Evolutionary conservation across 2,113 vertebrate species (phyloP).

Genomic region (Electrona antarctica): DNA sequence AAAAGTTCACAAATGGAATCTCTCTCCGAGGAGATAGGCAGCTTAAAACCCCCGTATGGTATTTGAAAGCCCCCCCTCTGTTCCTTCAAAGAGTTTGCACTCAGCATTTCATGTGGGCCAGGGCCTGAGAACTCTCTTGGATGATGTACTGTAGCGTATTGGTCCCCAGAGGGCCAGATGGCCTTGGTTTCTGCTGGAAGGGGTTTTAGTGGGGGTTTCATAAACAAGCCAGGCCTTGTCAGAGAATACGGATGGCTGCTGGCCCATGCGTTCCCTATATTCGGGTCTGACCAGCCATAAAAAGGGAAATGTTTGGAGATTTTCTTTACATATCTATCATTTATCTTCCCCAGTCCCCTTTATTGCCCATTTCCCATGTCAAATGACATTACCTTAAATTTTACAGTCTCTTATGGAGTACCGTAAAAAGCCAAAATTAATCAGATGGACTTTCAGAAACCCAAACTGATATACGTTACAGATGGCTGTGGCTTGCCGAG

Average conservation of each 20-base stretch:
- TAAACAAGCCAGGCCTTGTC: slow-evolving; percentile 65
- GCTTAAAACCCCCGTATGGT: slow-evolving; percentile 36
- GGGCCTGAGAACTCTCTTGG: slow-evolving; percentile 54
- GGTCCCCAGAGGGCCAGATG: slow-evolving; percentile 47
- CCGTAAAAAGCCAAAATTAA: slow-evolving; percentile 65
- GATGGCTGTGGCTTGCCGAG: slow-evolving; percentile 61
- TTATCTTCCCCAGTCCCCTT: slow-evolving; percentile 55
- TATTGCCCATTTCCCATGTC: slow-evolving; percentile 70
- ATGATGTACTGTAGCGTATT: slow-evolving; percentile 59
- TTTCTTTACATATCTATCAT: slow-evolving; percentile 65
- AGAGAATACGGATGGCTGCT: slow-evolving; percentile 52
- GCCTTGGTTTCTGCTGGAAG: slow-evolving; percentile 52
- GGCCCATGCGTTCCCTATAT: slow-evolving; percentile 43
- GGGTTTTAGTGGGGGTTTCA: slow-evolving; percentile 58
- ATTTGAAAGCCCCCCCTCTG: slow-evolving; percentile 24
- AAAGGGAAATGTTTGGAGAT: slow-evolving; percentile 59
- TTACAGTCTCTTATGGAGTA: slow-evolving; percentile 49
- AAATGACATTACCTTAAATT: slow-evolving; percentile 59
- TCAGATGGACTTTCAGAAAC: slow-evolving; percentile 60
- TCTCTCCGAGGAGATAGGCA: slow-evolving; percentile 64
- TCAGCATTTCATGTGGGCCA: slow-evolving; percentile 57
- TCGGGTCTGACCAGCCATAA: slow-evolving; percentile 53
- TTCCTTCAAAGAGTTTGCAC: slow-evolving; percentile 49
- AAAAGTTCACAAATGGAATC: slow-evolving; percentile 34
- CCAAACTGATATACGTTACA: slow-evolving; percentile 67